phyloP scores from a whole-genome alignment of 2,797 vertebrate genomes.

The Cynopterus sphinx region DNA sequence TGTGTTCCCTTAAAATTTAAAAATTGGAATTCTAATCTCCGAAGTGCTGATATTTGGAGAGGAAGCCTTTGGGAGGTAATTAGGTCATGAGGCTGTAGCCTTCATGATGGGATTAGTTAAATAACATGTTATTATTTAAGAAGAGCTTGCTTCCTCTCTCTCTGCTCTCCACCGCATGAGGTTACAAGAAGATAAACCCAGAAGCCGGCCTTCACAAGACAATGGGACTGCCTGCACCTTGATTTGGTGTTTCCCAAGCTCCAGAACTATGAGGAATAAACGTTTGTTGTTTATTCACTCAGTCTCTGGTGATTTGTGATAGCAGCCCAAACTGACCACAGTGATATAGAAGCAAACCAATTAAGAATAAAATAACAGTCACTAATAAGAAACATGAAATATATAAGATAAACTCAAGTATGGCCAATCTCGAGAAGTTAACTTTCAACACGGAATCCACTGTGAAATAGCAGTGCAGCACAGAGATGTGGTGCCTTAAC shows the following conservation, averaged over 20 bases:
- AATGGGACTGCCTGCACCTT: background rate
- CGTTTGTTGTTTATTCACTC: background rate
- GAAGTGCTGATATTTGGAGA: background rate
- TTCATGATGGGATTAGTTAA: background rate
- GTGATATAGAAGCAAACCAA: background rate
- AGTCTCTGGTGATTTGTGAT: background rate
- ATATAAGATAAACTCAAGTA: background rate
- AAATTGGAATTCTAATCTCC: background rate
- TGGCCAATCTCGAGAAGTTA: background rate
- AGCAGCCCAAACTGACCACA: background rate
- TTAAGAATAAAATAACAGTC: background rate
- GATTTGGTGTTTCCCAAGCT: background rate
- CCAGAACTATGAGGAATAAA: background rate
- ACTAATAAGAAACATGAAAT: background rate
- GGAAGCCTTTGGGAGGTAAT: background rate
- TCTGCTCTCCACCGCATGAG: background rate
- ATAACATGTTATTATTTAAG: background rate
- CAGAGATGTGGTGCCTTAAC: background rate
- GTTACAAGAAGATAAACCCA: background rate
- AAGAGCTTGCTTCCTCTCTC: background rate
- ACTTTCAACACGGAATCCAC: background rate
- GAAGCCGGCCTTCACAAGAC: background rate
- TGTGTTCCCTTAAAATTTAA: background rate
- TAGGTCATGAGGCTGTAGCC: background rate
- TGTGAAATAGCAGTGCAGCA: accelerated